These are phyloP conservation scores for Stegastes partitus DNA, from an alignment of 2,113 vertebrate genomes.

Conservation along the genomic window DNA sequence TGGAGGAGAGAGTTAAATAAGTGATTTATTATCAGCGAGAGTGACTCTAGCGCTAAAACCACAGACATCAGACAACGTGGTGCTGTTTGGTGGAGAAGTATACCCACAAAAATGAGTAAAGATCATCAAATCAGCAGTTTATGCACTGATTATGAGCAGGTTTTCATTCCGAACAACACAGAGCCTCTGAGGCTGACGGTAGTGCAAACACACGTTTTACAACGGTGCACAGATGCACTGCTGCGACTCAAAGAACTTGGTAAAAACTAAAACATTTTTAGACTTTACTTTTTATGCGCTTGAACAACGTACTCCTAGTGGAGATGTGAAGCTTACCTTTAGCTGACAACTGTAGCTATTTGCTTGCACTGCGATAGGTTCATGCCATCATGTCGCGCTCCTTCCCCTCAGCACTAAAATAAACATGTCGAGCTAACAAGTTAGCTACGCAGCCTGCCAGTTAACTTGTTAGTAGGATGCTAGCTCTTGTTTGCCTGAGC, in stretches of 20 bases:
- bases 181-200: neutral
- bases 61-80: neutral
- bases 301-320: accelerated
- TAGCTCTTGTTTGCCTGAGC: neutral
- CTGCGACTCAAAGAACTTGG: neutral
- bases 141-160: neutral
- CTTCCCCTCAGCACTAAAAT: slow-evolving; percentile 53
- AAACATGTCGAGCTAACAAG: slow-evolving; percentile 75
- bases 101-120: neutral
- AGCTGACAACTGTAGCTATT: slow-evolving; percentile 23
- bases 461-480: slow-evolving; percentile 12
- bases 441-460: slow-evolving; percentile 36
- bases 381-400: slow-evolving; percentile 73
- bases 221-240: neutral
- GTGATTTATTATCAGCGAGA: neutral
- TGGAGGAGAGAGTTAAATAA: neutral
- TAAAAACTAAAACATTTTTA: neutral
- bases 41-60: neutral
- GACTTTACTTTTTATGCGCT: neutral
- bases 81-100: neutral
- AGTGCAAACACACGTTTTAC: neutral
- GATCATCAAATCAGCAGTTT: no score
- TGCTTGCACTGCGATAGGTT: slow-evolving; percentile 34
- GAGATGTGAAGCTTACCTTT: slow-evolving; percentile 49
- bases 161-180: neutral